phyloP scores from a whole-genome alignment of 2,888 invertebrate species.

The Hydrotaea diabolus region DNA sequence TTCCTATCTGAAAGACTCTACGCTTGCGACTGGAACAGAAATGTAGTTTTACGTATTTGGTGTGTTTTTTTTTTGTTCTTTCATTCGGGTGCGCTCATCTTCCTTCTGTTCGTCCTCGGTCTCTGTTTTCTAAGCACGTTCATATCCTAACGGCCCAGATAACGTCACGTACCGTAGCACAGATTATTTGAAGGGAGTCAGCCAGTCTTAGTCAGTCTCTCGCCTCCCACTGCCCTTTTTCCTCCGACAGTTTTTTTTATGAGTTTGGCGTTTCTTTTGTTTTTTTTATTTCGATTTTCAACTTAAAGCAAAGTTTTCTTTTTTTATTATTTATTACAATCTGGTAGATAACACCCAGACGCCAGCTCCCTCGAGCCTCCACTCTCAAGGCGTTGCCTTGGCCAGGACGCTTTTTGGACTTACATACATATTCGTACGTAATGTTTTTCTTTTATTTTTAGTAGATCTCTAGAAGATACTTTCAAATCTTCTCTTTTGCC shows the following conservation, averaged over 20 bases:
- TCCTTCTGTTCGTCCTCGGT: not conserved
- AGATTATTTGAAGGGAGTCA: conserved; percentile 75
- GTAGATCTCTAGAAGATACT: not conserved
- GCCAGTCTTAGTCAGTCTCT: conserved; percentile 38
- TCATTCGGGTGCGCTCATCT: too few relatives aligned
- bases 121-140: conserved; percentile 72
- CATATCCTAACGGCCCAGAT: conserved; percentile 79
- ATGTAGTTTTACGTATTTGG: not conserved
- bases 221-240: conserved; percentile 16
- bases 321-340: conserved; percentile 63
- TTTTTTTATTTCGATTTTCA: conserved; percentile 9
- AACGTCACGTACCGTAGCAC: conserved; percentile 80
- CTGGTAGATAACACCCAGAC: not conserved
- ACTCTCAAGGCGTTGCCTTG: conserved; percentile 49
- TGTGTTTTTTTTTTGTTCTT: too few relatives aligned
- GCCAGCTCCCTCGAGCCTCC: not conserved
- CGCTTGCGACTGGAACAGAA: not conserved
- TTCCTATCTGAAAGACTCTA: not conserved
- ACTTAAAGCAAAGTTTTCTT: conserved; percentile 51
- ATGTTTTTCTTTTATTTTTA: not conserved
- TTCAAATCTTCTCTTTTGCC: not conserved
- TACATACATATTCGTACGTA: not conserved
- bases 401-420: not conserved
- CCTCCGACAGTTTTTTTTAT: too few relatives aligned
- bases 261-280: not conserved